Conservation (phyloP, 2,113 vertebrate genomes). For the Clarias gariepinus region DNA sequence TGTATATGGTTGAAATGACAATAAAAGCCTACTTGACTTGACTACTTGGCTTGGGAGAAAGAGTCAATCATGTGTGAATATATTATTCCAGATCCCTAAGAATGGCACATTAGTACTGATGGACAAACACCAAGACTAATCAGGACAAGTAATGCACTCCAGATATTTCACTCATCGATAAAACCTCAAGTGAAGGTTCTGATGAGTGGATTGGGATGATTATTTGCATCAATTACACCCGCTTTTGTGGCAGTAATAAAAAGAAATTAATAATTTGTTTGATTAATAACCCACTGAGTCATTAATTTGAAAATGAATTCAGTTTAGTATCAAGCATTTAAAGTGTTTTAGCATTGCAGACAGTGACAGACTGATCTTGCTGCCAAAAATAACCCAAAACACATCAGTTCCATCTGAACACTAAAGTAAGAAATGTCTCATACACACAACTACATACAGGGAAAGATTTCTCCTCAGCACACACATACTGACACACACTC, state of each 20-base stretch:
- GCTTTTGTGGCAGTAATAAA: not conserved
- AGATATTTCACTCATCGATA: constrained; percentile 9
- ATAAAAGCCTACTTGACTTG: too few relatives aligned
- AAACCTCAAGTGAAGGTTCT: not conserved
- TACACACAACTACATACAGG: not conserved
- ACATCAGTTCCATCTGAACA: not conserved
- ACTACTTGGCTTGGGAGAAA: not conserved
- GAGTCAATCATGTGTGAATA: not conserved
- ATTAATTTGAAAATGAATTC: not conserved
- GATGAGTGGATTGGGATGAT: not conserved
- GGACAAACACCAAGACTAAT: not conserved
- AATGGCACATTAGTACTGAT: not conserved
- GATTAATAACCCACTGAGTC: not conserved
- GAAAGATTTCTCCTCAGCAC: not conserved
- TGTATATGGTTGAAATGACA: too few relatives aligned
- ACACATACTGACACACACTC: not conserved
- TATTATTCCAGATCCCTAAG: not conserved
- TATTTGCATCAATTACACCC: not conserved
- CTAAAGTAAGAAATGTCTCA: not conserved
- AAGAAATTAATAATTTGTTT: not conserved
- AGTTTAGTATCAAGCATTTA: not conserved
- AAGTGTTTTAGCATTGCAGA: constrained; percentile 15
- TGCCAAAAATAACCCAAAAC: not conserved
- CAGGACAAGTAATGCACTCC: not conserved
- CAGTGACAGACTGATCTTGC: not conserved